These are phyloP conservation scores for Graptemys geographica DNA, from an alignment of 2,797 vertebrate species.

Conservation along the genomic window DNA sequence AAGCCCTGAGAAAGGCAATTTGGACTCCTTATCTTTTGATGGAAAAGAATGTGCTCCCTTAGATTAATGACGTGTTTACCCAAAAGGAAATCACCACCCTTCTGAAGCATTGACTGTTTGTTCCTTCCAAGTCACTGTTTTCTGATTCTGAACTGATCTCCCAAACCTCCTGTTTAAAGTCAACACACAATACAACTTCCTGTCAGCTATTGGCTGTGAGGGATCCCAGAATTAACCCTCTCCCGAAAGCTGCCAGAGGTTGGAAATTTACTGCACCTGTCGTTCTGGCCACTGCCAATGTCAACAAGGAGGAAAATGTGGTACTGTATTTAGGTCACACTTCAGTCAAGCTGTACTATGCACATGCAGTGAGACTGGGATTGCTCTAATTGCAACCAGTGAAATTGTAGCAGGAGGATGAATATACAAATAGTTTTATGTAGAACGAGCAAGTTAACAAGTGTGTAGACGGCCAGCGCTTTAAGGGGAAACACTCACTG, in stretches of 20 bases:
- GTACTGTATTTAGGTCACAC: accelerated
- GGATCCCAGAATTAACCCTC: conserved; percentile 39
- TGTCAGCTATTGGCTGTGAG: neutral
- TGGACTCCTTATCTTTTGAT: conserved; percentile 93
- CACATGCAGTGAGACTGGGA: accelerated
- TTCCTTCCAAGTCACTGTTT: conserved; percentile 88
- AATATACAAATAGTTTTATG: neutral
- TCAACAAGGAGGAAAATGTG: neutral
- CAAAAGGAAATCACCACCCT: conserved; percentile 98
- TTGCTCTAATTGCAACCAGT: neutral
- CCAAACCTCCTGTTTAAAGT: conserved; percentile 72
- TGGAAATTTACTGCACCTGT: neutral
- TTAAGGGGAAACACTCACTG: neutral
- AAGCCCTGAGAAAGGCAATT: conserved; percentile 82
- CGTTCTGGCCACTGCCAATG: accelerated
- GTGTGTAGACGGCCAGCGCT: accelerated
- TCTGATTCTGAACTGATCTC: conserved; percentile 79
- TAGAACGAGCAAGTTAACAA: neutral
- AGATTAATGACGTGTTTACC: conserved; percentile 99
- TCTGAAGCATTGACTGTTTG: conserved; percentile 90
- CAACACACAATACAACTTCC: conserved; percentile 64
- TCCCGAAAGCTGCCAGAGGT: neutral
- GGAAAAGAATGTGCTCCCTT: conserved; percentile 95
- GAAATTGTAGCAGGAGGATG: neutral
- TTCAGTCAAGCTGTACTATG: accelerated